phyloP scores from a whole-genome alignment of 92 coral and sea anemone genomes.

The Pocillopora meandrina region DNA sequence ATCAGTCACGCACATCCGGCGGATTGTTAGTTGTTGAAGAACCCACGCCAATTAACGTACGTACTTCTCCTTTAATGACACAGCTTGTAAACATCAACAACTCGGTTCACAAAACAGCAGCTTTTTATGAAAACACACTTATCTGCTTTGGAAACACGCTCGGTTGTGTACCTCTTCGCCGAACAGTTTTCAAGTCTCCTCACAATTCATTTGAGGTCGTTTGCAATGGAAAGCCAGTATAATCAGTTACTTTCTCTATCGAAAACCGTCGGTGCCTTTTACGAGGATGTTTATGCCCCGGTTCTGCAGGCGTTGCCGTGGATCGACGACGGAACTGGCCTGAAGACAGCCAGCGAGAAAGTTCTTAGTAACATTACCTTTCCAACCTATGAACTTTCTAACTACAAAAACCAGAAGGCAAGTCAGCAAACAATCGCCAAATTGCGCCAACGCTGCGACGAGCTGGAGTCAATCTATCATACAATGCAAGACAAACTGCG shows the following conservation, averaged over 20 bases:
- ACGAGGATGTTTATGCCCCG: conserved; percentile 65
- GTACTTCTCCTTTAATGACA: too few relatives aligned
- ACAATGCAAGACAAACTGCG: conserved; percentile 59
- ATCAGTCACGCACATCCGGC: too few relatives aligned
- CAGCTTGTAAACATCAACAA: too few relatives aligned
- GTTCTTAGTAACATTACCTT: conserved; percentile 63
- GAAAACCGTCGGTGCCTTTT: conserved; percentile 62
- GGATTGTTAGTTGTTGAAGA: too few relatives aligned
- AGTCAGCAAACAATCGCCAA: conserved; percentile 34
- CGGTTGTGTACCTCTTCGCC: not conserved
- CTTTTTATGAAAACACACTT: too few relatives aligned
- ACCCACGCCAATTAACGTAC: too few relatives aligned
- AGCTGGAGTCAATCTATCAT: conserved; percentile 51
- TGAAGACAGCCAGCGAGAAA: conserved; percentile 63
- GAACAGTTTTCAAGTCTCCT: not conserved
- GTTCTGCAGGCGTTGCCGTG: conserved; percentile 67
- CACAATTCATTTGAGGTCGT: not conserved
- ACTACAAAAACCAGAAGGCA: conserved; percentile 52
- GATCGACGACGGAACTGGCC: conserved; percentile 59
- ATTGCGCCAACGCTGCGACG: conserved; percentile 53
- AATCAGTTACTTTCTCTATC: conserved; percentile 60
- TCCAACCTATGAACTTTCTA: conserved; percentile 63
- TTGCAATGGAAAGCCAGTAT: conserved; percentile 63
- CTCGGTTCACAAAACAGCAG: too few relatives aligned
- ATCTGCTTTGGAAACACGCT: too few relatives aligned